Conservation (phyloP, 1,140 invertebrate genomes). For the Aphelenchoides fujianensis region DNA sequence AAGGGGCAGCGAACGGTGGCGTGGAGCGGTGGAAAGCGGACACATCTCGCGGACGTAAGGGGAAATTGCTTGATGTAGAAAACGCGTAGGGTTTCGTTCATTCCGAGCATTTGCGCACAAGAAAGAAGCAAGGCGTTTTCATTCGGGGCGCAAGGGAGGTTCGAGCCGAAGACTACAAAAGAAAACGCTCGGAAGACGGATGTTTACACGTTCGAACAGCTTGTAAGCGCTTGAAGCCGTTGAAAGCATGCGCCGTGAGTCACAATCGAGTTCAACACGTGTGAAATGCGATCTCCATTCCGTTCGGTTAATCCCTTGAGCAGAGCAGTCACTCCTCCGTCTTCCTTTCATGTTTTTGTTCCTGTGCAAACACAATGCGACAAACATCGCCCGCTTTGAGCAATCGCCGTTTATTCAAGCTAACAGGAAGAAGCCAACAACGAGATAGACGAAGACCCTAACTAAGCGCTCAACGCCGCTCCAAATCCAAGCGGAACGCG, state of each 20-base stretch:
- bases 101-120: neutral
- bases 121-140: neutral
- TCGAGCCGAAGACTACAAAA: too few species aligned
- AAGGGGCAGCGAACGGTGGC: neutral
- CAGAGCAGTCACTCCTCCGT: too few species aligned
- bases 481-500: neutral
- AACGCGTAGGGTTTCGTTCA: too few species aligned
- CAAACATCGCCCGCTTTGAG: too few species aligned
- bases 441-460: too few species aligned
- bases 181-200: neutral
- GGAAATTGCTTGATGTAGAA: neutral
- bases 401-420: too few species aligned
- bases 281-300: neutral
- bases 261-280: neutral
- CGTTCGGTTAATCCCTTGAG: neutral
- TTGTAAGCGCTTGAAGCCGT: neutral
- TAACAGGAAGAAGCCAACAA: too few species aligned
- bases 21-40: neutral
- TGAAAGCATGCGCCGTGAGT: neutral
- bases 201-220: neutral
- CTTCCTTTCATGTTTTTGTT: too few species aligned
- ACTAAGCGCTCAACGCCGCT: neutral
- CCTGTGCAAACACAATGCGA: too few species aligned
- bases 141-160: too few species aligned
- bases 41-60: neutral